Evolutionary conservation across 2,888 invertebrate genomes (phyloP), one percentile per base, ranked within the genome.

Genomic region (Mantis religiosa): DNA sequence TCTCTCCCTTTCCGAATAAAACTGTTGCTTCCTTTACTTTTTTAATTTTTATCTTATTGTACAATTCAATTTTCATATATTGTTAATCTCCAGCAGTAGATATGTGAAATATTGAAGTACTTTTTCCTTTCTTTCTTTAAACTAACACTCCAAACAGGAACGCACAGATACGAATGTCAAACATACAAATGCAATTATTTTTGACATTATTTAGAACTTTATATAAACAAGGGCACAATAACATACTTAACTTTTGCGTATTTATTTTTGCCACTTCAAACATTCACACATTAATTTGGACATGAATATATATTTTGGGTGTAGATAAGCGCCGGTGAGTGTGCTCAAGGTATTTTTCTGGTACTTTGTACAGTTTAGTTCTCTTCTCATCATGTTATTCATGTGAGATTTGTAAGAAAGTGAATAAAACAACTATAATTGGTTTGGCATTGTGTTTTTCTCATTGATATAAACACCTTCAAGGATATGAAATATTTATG

Each of bases 361-460:
- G 25, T 25, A 71, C 54, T 71, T 71, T 71, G 54, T 71, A 71
- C 54, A 71, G 54, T 71, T 20, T 71, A 71, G 54, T 71, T 71
- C 54, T 71, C 54, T 71, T 71, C 54, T 71, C 34, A 54, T 54
- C 85, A 71, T 71, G 54, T 71, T 20, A 82, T 30, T 87, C 34
- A 82, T 87, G 81, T 85, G 85, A 85, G n/a, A 34, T 85, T 85
- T 87, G 87, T 87, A 87, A 25, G 82, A 87, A 87, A 30, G 82
- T 87, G 34, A 82, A 82, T 87, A 82, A 87, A 87, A 34, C n/a
- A 30, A 82, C 34, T 34, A 81, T 82, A 71, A 34, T 82, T 82
- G 82, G 87, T 30, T 87, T 34, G 3, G 3, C 14, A 85, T 2
- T 34, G 12, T 30, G 25, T 71, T 71, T 71, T 14, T 71, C 6